Conservation (phyloP, 2,888 invertebrate species). For the Cryptocephalus moraei region DNA sequence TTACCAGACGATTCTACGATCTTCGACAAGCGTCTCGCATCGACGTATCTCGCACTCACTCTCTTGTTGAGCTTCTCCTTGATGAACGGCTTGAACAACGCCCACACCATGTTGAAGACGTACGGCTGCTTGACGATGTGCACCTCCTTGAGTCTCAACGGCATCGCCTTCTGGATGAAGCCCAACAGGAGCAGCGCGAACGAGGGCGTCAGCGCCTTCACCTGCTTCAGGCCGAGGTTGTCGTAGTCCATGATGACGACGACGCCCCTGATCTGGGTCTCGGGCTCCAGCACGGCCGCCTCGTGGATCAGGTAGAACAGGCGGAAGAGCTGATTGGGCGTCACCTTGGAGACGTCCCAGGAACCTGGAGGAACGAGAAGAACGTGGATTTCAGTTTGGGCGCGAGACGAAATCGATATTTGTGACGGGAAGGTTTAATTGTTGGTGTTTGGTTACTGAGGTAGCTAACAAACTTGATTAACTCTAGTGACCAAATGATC, state of each 20-base stretch:
- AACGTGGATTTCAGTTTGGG: neutral
- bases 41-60: too few relatives aligned
- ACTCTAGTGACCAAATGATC: too few relatives aligned
- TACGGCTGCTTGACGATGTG: slow-evolving; percentile 80
- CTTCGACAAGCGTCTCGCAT: too few relatives aligned
- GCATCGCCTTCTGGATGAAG: slow-evolving; percentile 84
- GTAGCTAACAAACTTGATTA: too few relatives aligned
- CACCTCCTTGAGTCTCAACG: slow-evolving; percentile 70
- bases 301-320: slow-evolving; percentile 73
- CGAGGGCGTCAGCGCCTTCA: slow-evolving; percentile 52
- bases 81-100: slow-evolving; percentile 74
- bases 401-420: too few relatives aligned
- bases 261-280: slow-evolving; percentile 69
- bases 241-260: slow-evolving; percentile 79
- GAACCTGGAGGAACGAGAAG: slow-evolving; percentile 41
- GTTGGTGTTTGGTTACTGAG: too few relatives aligned
- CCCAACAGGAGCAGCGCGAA: slow-evolving; percentile 67
- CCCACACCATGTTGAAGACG: slow-evolving; percentile 77
- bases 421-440: too few relatives aligned
- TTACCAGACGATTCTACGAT: too few relatives aligned
- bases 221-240: slow-evolving; percentile 66
- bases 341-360: slow-evolving; percentile 69
- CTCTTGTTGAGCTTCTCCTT: slow-evolving; percentile 66
- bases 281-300: slow-evolving; percentile 65
- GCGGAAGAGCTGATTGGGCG: slow-evolving; percentile 65